phyloP scores from a whole-genome alignment of 1,140 invertebrate genomes.

The Eumeta japonica region DNA sequence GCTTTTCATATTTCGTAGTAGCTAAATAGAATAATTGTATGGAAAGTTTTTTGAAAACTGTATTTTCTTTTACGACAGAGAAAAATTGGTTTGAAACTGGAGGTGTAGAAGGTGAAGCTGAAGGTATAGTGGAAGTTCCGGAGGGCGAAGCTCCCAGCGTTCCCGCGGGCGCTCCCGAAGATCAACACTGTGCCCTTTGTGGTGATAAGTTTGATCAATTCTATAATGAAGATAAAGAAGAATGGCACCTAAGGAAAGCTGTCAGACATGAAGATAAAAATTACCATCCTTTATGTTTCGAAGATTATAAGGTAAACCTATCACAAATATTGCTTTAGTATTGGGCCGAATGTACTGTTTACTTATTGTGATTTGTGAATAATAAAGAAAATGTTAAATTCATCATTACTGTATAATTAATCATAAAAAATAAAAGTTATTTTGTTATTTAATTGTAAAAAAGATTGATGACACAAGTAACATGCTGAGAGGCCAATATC shows the following conservation, averaged over 20 bases:
- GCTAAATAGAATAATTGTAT: no score
- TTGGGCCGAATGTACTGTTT: neutral
- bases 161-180: constrained; percentile 58
- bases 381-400: neutral
- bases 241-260: constrained; percentile 90
- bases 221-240: constrained; percentile 93
- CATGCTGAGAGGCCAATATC: no score
- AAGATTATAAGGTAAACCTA: constrained; percentile 85
- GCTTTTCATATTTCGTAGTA: no score
- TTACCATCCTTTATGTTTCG: constrained; percentile 89
- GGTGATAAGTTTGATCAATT: constrained; percentile 89
- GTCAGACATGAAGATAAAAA: constrained; percentile 74
- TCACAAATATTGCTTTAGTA: neutral
- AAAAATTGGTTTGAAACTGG: constrained; percentile 87
- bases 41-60: no score
- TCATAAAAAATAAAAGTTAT: no score
- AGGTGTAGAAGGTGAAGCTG: constrained; percentile 27
- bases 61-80: constrained; percentile 57
- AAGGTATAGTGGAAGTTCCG: constrained; percentile 43
- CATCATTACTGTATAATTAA: constrained; percentile 3
- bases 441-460: no score
- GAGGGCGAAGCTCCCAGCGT: constrained; percentile 63
- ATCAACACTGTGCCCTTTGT: constrained; percentile 81
- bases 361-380: neutral
- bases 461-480: no score